phyloP scores from a whole-genome alignment of 2,888 invertebrate genomes.

The Tromatobia lineatoria region DNA sequence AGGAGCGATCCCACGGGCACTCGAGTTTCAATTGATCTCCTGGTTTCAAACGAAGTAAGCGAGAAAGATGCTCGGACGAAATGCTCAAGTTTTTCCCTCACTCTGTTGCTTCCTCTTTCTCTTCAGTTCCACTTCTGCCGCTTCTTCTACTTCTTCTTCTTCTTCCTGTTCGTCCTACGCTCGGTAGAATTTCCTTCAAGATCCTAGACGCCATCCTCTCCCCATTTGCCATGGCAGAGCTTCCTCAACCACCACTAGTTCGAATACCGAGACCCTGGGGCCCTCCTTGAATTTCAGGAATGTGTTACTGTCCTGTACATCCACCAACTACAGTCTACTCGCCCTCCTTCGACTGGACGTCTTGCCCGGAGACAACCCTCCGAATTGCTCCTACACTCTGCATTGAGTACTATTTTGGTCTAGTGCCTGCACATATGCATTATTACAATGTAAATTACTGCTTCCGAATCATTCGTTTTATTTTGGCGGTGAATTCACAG shows the following conservation, averaged over 20 bases:
- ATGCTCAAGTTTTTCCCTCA: slow-evolving; percentile 30
- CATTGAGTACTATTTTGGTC: slow-evolving; percentile 5
- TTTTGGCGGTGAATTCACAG: background rate
- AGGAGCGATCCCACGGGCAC: slow-evolving; percentile 40
- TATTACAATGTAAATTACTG: background rate
- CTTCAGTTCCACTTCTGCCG: background rate
- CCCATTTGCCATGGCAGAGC: slow-evolving; percentile 7
- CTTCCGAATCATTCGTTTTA: background rate
- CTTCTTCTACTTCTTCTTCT: background rate
- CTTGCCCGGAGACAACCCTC: slow-evolving; percentile 2
- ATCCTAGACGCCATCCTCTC: slow-evolving; percentile 12
- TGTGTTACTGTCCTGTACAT: slow-evolving; percentile 30
- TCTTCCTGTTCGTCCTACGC: background rate
- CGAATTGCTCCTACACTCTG: slow-evolving; percentile 9
- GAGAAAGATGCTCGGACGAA: slow-evolving; percentile 32
- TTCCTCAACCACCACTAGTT: slow-evolving; percentile 19
- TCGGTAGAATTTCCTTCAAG: slow-evolving; percentile 37
- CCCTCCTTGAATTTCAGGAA: slow-evolving; percentile 35
- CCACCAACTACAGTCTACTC: background rate
- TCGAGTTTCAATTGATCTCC: slow-evolving; percentile 57
- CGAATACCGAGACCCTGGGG: slow-evolving; percentile 28
- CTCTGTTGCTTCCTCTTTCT: slow-evolving; percentile 28
- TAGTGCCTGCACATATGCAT: background rate
- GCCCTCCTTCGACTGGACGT: background rate
- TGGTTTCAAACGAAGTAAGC: slow-evolving; percentile 19